These are phyloP conservation scores for Aphis craccivora DNA, from an alignment of 1,140 invertebrate species.

Conservation along the genomic window DNA sequence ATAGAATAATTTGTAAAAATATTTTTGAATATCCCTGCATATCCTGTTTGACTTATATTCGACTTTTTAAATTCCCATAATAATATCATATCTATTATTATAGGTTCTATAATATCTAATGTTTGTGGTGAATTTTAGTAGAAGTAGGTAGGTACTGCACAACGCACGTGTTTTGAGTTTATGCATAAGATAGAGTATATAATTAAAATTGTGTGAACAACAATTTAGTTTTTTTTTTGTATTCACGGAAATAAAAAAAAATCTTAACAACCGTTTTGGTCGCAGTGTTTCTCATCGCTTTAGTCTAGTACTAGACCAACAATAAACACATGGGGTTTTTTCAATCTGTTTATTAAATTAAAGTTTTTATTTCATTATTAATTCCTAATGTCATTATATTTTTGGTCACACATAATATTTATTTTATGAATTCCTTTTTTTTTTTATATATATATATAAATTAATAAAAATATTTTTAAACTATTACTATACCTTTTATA, in stretches of 20 bases:
- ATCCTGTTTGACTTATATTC: not conserved
- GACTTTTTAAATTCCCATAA: not conserved
- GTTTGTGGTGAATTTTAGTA: not conserved
- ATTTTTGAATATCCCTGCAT: not conserved
- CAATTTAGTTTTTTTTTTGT: slow-evolving; percentile 23
- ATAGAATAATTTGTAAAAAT: not conserved
- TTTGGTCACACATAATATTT: not conserved
- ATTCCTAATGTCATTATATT: not conserved
- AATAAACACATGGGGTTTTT: not conserved
- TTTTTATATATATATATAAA: no score
- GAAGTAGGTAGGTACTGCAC: not conserved
- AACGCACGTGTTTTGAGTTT: not conserved
- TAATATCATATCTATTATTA: not conserved
- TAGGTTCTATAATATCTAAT: not conserved
- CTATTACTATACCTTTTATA: not conserved
- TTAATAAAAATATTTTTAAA: not conserved
- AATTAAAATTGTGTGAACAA: slow-evolving; percentile 49
- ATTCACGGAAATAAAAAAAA: slow-evolving; percentile 27
- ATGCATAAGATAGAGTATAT: not conserved
- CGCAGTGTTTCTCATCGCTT: not conserved
- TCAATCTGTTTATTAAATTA: not conserved
- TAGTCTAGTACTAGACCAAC: not conserved
- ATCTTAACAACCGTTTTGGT: not conserved
- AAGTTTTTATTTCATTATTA: not conserved
- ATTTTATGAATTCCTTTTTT: not conserved